These are phyloP conservation scores for Euglossa dilemma DNA, from an alignment of 1,140 invertebrate genomes.

Conservation along the genomic window DNA sequence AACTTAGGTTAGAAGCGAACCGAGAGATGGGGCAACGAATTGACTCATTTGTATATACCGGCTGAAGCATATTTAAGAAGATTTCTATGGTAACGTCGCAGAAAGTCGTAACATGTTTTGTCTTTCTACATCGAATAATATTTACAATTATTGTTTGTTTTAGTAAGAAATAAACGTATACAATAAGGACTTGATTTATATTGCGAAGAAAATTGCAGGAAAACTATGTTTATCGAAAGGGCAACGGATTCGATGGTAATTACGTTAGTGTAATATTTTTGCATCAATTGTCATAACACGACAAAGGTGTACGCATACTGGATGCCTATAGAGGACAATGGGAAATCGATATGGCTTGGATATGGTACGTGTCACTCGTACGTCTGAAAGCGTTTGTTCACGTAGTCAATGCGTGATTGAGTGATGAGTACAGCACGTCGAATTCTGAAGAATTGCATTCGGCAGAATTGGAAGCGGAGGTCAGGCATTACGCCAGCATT, in stretches of 20 bases:
- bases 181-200: not conserved
- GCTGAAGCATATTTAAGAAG: not conserved
- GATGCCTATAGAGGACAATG: constrained; percentile 61
- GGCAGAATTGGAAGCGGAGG: constrained; percentile 51
- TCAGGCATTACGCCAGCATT: constrained; percentile 55
- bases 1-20: constrained; percentile 23
- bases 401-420: constrained; percentile 65
- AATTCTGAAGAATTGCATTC: constrained; percentile 63
- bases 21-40: constrained; percentile 32
- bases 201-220: not conserved
- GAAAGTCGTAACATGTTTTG: not conserved
- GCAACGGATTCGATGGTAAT: not conserved
- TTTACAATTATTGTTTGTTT: not conserved
- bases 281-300: constrained; percentile 7
- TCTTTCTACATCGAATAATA: not conserved
- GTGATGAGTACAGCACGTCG: constrained; percentile 52
- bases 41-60: not conserved
- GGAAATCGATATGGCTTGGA: constrained; percentile 64
- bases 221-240: not conserved
- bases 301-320: constrained; percentile 22
- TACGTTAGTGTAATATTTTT: constrained; percentile 8
- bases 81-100: not conserved
- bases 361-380: constrained; percentile 62
- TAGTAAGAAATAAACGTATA: not conserved
- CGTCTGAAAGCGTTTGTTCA: constrained; percentile 57